phyloP scores from a whole-genome alignment of 2,113 vertebrate genomes.

The Scytalopus superciliaris region DNA sequence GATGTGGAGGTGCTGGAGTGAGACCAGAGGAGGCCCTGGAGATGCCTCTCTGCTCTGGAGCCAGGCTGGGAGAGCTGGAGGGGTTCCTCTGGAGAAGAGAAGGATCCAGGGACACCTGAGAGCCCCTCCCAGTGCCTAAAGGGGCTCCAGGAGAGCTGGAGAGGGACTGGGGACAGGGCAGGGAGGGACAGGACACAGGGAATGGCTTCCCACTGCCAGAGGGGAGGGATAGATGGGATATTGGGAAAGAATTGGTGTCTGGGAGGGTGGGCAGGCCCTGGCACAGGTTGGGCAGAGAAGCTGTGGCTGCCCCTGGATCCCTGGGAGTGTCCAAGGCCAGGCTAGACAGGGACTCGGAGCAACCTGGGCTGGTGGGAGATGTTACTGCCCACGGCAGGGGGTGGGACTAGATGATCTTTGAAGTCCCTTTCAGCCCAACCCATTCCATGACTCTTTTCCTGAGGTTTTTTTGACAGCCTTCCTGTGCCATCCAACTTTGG shows the following conservation, averaged over 20 bases:
- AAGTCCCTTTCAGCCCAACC: background rate
- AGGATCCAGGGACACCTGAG: background rate
- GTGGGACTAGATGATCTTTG: rapidly evolving
- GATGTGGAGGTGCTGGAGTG: background rate
- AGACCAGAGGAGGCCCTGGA: rapidly evolving
- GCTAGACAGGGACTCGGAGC: background rate
- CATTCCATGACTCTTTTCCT: too few relatives aligned
- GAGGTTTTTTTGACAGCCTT: too few relatives aligned
- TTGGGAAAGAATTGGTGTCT: background rate
- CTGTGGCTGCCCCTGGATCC: background rate
- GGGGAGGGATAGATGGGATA: background rate
- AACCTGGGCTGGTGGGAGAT: rapidly evolving
- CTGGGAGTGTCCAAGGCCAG: rapidly evolving
- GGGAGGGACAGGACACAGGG: background rate
- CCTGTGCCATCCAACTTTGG: too few relatives aligned
- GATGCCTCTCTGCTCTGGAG: background rate
- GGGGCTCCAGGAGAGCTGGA: background rate
- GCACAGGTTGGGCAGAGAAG: background rate
- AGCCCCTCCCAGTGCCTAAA: rapidly evolving
- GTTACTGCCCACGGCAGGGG: background rate
- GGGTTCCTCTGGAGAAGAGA: rapidly evolving
- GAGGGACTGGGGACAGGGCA: background rate
- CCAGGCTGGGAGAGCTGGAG: background rate
- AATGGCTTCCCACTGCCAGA: background rate
- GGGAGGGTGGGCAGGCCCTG: background rate